A percentile compares a stretch with the other conserved stretches of the same genome.
These are phyloP conservation scores for Lota lota DNA, from an alignment of 2,113 vertebrate species.

Conservation along the genomic window DNA sequence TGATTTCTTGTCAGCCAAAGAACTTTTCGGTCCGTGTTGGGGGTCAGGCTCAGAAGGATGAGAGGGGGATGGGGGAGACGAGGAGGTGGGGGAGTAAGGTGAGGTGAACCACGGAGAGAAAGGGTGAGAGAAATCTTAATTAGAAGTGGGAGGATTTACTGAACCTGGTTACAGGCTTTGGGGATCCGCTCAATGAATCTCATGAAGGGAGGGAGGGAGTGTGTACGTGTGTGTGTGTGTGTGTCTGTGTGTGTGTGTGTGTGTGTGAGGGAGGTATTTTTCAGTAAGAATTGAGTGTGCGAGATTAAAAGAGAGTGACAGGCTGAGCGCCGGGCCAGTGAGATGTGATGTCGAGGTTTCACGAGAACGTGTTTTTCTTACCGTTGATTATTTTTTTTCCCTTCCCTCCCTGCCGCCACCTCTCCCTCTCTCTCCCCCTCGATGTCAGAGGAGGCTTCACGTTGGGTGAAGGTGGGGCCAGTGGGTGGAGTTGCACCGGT, in stretches of 20 bases:
- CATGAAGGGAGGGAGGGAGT: slow-evolving; percentile 14
- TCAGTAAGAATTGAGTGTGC: slow-evolving; percentile 26
- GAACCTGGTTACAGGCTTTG: slow-evolving; percentile 53
- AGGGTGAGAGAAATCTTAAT: slow-evolving; percentile 78
- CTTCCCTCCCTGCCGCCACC: neutral
- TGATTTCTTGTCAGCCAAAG: slow-evolving; percentile 77
- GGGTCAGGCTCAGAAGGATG: slow-evolving; percentile 19
- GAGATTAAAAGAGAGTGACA: slow-evolving; percentile 64
- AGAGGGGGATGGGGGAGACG: slow-evolving; percentile 12
- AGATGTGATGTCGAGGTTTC: slow-evolving; percentile 8
- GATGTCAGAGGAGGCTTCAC: slow-evolving; percentile 8
- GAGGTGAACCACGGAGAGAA: slow-evolving; percentile 18
- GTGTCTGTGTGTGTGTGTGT: neutral
- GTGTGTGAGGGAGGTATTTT: slow-evolving; percentile 17
- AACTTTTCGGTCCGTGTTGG: slow-evolving; percentile 65
- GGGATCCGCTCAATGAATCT: slow-evolving; percentile 60
- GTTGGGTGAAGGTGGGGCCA: slow-evolving; percentile 51
- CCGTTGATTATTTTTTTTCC: slow-evolving; percentile 18
- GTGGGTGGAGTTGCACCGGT: slow-evolving; percentile 52
- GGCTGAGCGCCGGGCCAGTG: slow-evolving; percentile 10
- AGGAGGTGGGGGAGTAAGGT: neutral
- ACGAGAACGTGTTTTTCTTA: slow-evolving; percentile 16
- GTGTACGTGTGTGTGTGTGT: neutral
- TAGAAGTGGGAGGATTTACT: slow-evolving; percentile 71
- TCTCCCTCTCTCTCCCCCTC: neutral